Base-by-base conservation (phyloP, 2,113 vertebrate genomes). In the Silurus asotus region DNA sequence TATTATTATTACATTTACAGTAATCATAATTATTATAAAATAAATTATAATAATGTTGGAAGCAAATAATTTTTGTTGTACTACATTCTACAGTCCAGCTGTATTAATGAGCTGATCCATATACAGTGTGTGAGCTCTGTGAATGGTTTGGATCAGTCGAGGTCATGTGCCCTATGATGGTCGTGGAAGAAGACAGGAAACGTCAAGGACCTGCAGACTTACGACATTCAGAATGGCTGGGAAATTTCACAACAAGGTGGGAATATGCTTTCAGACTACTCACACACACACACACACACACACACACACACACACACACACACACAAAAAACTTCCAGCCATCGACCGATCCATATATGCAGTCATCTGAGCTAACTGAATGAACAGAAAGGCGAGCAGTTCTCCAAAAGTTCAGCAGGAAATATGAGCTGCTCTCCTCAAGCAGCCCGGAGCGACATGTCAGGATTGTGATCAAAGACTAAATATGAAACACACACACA, bases 201-300 rank as follows among this genome's bases (percentile, higher is more conserved):
- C 23, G 59, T 37, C 37, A 61, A 51, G 15, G 1, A 10, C 25
- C 53, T 59, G 13, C 84, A 80, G 87, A 91, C 93, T 93, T 93
- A 93, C 92, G 80, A 90, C 90, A 88, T 92, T 14, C 90, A 82
- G 89, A 93, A 84, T 90, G 92, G 87, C 87, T 91, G 93, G 89
- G 83, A 93, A 93, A 94, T 95, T 93, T 93, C 91, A 91, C 93
- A 89, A 93, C 94, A 93, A 85, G 80, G 17, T 90, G 92, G 56
- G 77, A 94, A 90, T 87, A 90, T 74, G 84, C 89, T 72, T 14
- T 45, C 56, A 37, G 45, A 80, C 84, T 85, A 87, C 86, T 87
- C 69, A 67, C 77, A 65, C 15, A 88, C 56, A 72, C 62, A 74
- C 62, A 78, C 61, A n/a, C 48, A 65, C 69, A 76, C 83, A 69